Evolutionary conservation across 64 coral and sea anemone genomes (phyloP).

Genomic region (Orbicella faveolata): DNA sequence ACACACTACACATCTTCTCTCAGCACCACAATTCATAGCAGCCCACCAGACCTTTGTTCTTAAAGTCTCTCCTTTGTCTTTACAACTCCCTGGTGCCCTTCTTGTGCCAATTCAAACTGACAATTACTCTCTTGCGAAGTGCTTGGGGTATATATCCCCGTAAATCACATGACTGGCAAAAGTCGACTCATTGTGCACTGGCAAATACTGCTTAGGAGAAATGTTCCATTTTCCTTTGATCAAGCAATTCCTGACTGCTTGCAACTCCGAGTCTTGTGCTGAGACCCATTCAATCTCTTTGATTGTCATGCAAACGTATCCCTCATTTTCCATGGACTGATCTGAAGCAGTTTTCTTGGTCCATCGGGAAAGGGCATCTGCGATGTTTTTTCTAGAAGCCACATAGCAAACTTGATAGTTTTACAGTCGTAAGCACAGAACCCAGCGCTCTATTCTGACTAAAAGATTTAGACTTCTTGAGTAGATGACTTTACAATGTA

Average conservation of each 20-base stretch:
- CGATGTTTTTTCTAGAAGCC: no score
- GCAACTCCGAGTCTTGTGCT: no score
- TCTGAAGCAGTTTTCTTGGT: no score
- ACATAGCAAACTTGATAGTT: slow-evolving; percentile 5
- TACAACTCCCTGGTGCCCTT: slow-evolving; percentile 2
- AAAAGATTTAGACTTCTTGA: slow-evolving; percentile 31
- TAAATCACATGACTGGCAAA: neutral
- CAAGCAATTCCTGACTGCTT: no score
- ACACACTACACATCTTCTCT: slow-evolving; percentile 20
- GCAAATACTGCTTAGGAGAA: no score
- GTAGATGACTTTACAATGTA: slow-evolving; percentile 50
- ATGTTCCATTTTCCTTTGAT: no score
- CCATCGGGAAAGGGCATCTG: no score
- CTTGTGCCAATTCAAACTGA: neutral
- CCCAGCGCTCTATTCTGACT: slow-evolving; percentile 26
- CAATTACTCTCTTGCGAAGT: slow-evolving; percentile 19
- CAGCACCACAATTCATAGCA: slow-evolving; percentile 14
- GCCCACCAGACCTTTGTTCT: slow-evolving; percentile 40
- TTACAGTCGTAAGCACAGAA: slow-evolving; percentile 9
- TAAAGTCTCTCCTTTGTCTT: slow-evolving; percentile 35
- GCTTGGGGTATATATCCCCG: slow-evolving; percentile 17
- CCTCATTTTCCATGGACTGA: neutral
- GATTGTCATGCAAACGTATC: slow-evolving; percentile 24
- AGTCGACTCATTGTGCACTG: no score
- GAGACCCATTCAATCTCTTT: no score